Conservation (phyloP, 2,113 vertebrate species). For the Laticauda colubrina region DNA sequence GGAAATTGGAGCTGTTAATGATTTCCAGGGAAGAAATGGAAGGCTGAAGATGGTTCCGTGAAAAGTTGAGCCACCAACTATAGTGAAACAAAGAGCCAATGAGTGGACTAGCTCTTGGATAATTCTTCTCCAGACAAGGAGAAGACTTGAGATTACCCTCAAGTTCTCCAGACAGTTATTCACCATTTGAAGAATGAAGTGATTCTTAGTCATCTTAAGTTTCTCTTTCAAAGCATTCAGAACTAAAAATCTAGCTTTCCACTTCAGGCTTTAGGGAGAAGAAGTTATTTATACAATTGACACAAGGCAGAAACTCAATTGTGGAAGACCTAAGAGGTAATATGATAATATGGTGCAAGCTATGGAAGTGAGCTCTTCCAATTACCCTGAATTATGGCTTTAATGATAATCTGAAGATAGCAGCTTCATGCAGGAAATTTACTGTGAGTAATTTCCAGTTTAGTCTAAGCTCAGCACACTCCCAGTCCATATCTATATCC, state of each 20-base stretch:
- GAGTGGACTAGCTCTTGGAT: background rate
- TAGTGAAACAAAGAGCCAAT: background rate
- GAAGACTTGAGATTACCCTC: no score
- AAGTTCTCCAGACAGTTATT: no score
- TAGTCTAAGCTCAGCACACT: background rate
- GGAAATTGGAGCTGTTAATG: no score
- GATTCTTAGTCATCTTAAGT: background rate
- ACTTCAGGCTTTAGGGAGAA: background rate
- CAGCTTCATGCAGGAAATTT: background rate
- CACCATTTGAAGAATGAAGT: background rate
- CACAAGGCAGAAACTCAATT: background rate
- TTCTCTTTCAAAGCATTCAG: background rate
- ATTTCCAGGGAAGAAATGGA: no score
- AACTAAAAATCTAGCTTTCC: background rate
- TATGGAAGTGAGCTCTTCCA: background rate
- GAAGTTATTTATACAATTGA: background rate
- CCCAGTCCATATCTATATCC: background rate
- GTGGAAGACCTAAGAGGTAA: background rate
- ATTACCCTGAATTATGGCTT: background rate
- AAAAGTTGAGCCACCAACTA: no score
- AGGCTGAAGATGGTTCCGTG: no score
- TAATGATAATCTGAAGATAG: background rate
- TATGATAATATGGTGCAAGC: background rate
- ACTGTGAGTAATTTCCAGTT: background rate
- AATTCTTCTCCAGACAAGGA: background rate